These are phyloP conservation scores for Enteromius argenteus DNA, from an alignment of 2,797 vertebrate genomes.

Conservation along the genomic window DNA sequence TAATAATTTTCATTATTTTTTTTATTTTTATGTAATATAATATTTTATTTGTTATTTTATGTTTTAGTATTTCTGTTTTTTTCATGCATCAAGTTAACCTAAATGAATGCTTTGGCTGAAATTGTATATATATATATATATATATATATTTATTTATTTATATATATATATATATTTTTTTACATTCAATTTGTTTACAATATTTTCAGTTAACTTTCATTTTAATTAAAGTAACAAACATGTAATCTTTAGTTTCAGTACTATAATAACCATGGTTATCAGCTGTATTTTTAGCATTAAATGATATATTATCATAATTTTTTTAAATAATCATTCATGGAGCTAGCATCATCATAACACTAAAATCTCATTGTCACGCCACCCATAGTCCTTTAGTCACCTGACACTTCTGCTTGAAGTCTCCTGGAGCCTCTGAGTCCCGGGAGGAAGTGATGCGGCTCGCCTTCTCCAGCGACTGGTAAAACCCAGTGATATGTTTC, in stretches of 20 bases:
- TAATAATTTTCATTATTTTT: not conserved
- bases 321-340: not conserved
- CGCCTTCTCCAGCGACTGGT: conserved; percentile 92
- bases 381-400: conserved; percentile 71
- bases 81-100: not conserved
- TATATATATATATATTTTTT: not conserved
- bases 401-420: conserved; percentile 94
- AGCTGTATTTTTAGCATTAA: not conserved
- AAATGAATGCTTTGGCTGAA: not conserved
- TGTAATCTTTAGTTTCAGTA: not conserved
- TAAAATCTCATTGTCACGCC: not conserved
- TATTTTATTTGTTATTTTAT: no score
- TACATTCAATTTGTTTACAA: no score
- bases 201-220: not conserved
- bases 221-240: not conserved
- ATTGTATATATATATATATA: not conserved
- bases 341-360: not conserved
- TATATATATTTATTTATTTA: no score
- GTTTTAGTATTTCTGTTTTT: not conserved
- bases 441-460: conserved; percentile 84
- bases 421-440: conserved; percentile 84
- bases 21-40: not conserved
- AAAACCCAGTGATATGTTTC: conserved; percentile 92
- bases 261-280: not conserved
- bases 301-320: not conserved